phyloP scores from a whole-genome alignment of 2,797 vertebrate genomes.

The Sitta carolinensis region DNA sequence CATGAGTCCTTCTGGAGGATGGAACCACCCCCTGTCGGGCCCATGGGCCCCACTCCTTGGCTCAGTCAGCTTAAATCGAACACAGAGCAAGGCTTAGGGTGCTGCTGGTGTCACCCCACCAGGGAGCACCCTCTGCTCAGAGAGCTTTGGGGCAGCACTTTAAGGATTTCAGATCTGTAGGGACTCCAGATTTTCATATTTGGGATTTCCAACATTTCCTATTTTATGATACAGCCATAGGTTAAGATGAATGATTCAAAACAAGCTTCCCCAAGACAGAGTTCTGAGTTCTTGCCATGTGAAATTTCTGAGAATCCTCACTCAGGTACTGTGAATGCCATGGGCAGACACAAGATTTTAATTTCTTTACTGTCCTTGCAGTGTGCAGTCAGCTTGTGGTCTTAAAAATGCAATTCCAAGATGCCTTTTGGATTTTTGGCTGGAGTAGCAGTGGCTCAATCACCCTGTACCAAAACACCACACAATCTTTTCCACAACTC shows the following conservation, averaged over 20 bases:
- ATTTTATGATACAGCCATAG: not conserved
- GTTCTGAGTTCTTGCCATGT: not conserved
- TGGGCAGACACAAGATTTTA: not conserved
- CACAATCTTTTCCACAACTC: not conserved
- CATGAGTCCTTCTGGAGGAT: rapidly evolving
- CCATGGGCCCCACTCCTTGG: not conserved
- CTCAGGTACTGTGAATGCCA: not conserved
- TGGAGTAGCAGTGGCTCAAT: not conserved
- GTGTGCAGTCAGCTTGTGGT: not conserved
- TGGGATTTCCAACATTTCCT: not conserved
- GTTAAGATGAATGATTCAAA: not conserved
- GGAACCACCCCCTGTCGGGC: rapidly evolving
- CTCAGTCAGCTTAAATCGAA: not conserved
- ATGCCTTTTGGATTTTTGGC: not conserved
- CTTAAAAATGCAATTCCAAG: not conserved
- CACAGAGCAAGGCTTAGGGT: rapidly evolving
- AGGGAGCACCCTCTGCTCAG: not conserved
- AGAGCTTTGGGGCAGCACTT: not conserved
- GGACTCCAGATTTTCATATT: not conserved
- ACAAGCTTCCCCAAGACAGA: not conserved
- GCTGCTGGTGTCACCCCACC: not conserved
- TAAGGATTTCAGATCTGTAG: not conserved
- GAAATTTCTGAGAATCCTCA: not conserved
- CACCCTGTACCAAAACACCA: rapidly evolving
- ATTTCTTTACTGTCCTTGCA: not conserved